Evolutionary conservation across 2,888 invertebrate species (phyloP), one percentile per base, ranked within the genome.

Genomic region (Melieria picta): DNA sequence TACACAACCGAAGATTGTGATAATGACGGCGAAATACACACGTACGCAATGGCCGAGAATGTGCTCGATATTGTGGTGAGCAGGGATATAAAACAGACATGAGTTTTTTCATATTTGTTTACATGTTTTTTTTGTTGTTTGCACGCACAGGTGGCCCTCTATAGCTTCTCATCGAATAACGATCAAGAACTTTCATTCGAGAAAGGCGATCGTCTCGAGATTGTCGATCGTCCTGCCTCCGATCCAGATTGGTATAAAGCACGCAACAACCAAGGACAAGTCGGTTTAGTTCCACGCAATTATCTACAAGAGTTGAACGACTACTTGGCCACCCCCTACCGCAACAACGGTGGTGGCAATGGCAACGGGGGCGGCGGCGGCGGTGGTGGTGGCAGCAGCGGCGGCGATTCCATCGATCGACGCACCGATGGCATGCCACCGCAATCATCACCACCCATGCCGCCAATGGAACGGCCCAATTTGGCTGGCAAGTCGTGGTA

Each of bases 211-310:
- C 91, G 96, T 65, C 89, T 99, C 78, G 98, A 98, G 88, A 96
- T 99, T 79, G 90, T 99, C 76, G 98, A 98, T 89, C 93, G 98
- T 84, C 98, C 99, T 7, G 92, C 94, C 6, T 94, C 97, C 75
- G 99, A 99, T 90, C 99, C 99, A 7, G 99, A 99, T 89, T 99
- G 99, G 99, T 87, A 94, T 90, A 94, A 95, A 85, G 99, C 99
- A 69, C 90, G 97, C 63, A 99, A 99, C 89, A 91, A 92, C 69
- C 93, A 94, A 86, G 98, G 98, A 6, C 94, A 94, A 88, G 91
- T 95, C 75, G 99, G 99, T 69, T 91, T 99, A 80, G 98, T 99
- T 82, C 99, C 99, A 56, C 90, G 96, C 78, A 97, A 97, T 89
- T 97, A 97, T 88, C 90, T 97, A 82, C 96, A 96, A 90, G 96